A percentile compares a stretch with the other conserved stretches of the same genome.
These are phyloP conservation scores for Hemiprocne comata DNA, from an alignment of 2,113 vertebrate genomes.

Conservation along the genomic window DNA sequence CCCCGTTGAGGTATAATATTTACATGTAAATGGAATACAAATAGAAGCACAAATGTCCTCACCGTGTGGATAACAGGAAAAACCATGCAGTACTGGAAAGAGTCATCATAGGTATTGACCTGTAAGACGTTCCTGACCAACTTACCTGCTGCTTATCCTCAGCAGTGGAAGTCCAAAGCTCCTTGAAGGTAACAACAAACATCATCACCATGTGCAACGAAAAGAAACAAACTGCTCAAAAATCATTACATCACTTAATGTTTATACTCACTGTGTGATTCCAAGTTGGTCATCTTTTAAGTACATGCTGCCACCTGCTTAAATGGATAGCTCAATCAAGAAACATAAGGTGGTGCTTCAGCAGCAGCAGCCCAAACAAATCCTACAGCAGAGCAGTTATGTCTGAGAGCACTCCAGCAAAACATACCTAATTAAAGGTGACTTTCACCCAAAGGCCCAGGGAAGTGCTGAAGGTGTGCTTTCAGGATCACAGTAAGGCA, in stretches of 20 bases:
- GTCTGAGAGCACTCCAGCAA: background rate
- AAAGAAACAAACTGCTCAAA: background rate
- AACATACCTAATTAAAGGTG: background rate
- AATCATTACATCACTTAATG: accelerated
- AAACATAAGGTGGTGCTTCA: background rate
- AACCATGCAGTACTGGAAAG: background rate
- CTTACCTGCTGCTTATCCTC: background rate
- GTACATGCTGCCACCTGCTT: background rate
- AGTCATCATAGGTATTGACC: background rate
- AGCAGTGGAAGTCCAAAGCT: background rate
- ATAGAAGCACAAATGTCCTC: background rate
- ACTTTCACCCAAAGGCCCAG: background rate
- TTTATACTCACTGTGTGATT: accelerated
- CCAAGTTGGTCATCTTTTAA: background rate
- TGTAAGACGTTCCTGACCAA: background rate
- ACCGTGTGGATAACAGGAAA: background rate
- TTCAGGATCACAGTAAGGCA: background rate
- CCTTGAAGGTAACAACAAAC: background rate
- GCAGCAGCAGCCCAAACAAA: background rate
- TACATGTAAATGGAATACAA: background rate
- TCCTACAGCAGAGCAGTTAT: background rate
- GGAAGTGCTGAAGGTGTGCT: background rate
- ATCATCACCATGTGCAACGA: background rate
- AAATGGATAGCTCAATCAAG: background rate
- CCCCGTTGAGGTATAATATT: background rate